A percentile compares a stretch with the other conserved stretches of the same genome.
Evolutionary conservation across 1,140 invertebrate genomes (phyloP).

Genomic region (Drosophila busckii): DNA sequence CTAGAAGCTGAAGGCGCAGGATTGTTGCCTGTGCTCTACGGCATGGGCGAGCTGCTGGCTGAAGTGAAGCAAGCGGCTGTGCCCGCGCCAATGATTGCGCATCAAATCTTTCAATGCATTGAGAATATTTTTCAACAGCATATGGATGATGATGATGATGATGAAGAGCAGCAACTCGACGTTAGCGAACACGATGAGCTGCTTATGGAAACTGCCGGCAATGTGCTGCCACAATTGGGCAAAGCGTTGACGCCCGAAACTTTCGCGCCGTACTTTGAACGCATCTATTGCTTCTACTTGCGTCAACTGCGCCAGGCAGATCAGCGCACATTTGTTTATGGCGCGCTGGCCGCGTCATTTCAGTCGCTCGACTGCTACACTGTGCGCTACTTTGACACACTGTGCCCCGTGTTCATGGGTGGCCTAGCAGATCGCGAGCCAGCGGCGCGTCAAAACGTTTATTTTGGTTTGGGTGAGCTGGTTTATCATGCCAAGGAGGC

Average conservation of each 20-base stretch:
- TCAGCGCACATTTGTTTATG: conserved; percentile 86
- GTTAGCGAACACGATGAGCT: conserved; percentile 88
- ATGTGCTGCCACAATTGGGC: conserved; percentile 87
- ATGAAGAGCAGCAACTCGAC: conserved; percentile 86
- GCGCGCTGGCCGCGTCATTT: conserved; percentile 87
- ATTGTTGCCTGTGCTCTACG: conserved; percentile 84
- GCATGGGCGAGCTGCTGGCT: conserved; percentile 83
- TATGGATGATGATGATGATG: conserved; percentile 79
- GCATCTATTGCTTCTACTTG: conserved; percentile 82
- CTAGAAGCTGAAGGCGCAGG: conserved; percentile 84
- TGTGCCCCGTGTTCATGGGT: conserved; percentile 84
- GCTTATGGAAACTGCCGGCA: conserved; percentile 86
- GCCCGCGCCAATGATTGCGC: conserved; percentile 82
- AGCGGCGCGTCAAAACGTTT: conserved; percentile 86
- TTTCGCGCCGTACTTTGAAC: conserved; percentile 85
- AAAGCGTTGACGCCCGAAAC: conserved; percentile 82
- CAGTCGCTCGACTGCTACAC: conserved; percentile 81
- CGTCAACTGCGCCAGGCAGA: conserved; percentile 79
- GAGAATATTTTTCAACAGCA: conserved; percentile 82
- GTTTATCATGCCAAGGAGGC: conserved; percentile 80
- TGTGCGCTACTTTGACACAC: conserved; percentile 81
- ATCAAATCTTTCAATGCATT: conserved; percentile 84
- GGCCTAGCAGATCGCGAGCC: conserved; percentile 83
- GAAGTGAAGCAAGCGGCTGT: conserved; percentile 81
- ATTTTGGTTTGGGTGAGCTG: conserved; percentile 88